Base-by-base conservation (phyloP, 2,888 invertebrate species). In the Palloptera scutellata region DNA sequence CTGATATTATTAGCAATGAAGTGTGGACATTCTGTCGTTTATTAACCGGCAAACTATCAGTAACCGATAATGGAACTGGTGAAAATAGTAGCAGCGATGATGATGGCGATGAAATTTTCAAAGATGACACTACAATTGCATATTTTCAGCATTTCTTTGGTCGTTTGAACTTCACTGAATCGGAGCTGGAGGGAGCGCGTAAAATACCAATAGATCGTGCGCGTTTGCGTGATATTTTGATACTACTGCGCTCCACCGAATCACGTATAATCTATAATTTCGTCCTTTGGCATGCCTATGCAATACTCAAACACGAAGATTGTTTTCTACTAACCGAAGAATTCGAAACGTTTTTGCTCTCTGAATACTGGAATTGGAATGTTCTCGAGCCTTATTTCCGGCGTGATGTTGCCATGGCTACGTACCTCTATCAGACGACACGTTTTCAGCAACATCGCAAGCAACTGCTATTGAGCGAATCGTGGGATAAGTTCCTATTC, bases 341-440 rank as follows among this genome's bases (percentile, higher is more conserved):
- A 52, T 83, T 83, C 19, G 78, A 82, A 42, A 67, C 75, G 0
- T 52, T 82, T n/a, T 66, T 83, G 8, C 77, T 79, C 13, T 70
- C 78, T 0, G 83, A 83, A 61, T 83, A 83, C 57, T 83, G 83
- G 83, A 73, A 80, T 41, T 83, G 83, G 83, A 66, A 75, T 48
- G 76, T 78, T 1, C 74, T 83, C 4, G 66, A 70, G 0, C 42
- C 70, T 0, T 73, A 77, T 19, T 64, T 81, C 11, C 71, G 69
- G 0, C 77, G 80, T 1, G 76, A 81, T 10, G 83, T 83, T 0
- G 83, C 82, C 1, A 11, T 83, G 69, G 81, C 83, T 3, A 74
- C 76, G 40, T 83, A 78, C 51, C 75, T 81, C 20, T 75, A 78
- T 57, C 83, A 83, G 11, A 80, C 81, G 0, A 82, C 83, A 17